Evolutionary conservation across 2,888 invertebrate species (phyloP).

Genomic region (Watsonalla binaria): DNA sequence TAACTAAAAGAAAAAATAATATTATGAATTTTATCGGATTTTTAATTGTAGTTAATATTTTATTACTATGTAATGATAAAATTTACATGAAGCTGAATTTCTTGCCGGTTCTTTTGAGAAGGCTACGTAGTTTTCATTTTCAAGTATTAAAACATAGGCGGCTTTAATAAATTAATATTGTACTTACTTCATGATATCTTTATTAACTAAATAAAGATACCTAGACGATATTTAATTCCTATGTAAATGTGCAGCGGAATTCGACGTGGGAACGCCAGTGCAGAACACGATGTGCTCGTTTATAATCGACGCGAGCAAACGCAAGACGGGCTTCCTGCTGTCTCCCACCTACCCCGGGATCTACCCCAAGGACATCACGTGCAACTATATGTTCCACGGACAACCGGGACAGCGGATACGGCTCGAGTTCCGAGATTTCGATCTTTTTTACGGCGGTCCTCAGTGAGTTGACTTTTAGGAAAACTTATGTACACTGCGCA

Average conservation of each 20-base stretch:
- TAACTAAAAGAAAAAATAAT: no score
- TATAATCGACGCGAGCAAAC: slow-evolving; percentile 86
- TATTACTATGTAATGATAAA: no score
- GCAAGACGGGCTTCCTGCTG: slow-evolving; percentile 90
- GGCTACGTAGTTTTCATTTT: no score
- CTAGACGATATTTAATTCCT: no score
- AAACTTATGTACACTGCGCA: background rate
- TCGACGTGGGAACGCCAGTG: slow-evolving; percentile 93
- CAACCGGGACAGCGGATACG: slow-evolving; percentile 93
- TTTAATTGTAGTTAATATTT: no score
- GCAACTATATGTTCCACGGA: slow-evolving; percentile 96
- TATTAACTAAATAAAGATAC: no score
- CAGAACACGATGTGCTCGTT: slow-evolving; percentile 93
- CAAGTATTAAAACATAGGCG: no score
- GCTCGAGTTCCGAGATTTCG: slow-evolving; percentile 98
- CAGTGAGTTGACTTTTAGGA: slow-evolving; percentile 92
- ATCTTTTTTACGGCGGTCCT: slow-evolving; percentile 98
- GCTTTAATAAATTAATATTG: no score
- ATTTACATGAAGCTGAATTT: no score
- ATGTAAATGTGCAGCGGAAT: slow-evolving; percentile 88
- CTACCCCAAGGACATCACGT: slow-evolving; percentile 97
- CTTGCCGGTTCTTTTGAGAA: no score
- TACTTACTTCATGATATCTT: no score
- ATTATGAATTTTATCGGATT: no score
- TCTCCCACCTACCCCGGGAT: slow-evolving; percentile 99